A percentile compares a stretch with the other conserved stretches of the same genome.
phyloP scores from a whole-genome alignment of 1,140 invertebrate genomes.

The Leptinotarsa defecta region DNA sequence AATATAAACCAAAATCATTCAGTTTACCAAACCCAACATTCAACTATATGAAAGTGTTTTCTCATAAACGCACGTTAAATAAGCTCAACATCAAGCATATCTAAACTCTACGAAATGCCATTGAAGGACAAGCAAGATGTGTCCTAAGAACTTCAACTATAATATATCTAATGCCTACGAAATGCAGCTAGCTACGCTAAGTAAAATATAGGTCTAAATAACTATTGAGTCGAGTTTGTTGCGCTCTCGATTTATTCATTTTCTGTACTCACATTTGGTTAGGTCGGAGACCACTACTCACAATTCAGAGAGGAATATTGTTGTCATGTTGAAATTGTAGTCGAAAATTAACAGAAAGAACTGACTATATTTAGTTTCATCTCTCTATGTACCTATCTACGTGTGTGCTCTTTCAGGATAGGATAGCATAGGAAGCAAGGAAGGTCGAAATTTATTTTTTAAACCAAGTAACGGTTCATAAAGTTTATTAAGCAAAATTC shows the following conservation, averaged over 20 bases:
- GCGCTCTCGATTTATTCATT: not conserved
- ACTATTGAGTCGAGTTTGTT: conserved; percentile 9
- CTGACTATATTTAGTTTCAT: conserved; percentile 30
- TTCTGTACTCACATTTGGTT: not conserved
- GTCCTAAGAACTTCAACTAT: conserved; percentile 12
- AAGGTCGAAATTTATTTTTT: not conserved
- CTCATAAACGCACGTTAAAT: not conserved
- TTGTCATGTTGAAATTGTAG: not conserved
- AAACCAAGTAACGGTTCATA: no score
- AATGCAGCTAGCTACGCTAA: conserved; percentile 27
- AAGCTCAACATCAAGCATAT: conserved; percentile 12
- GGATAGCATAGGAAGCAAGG: conserved; percentile 18
- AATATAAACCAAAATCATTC: no score
- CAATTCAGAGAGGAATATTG: not conserved
- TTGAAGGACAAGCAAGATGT: conserved; percentile 12
- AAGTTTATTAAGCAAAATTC: no score
- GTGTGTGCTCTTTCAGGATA: conserved; percentile 49
- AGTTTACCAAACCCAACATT: no score
- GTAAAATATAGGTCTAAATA: not conserved
- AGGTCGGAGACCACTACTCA: not conserved
- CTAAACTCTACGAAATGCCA: conserved; percentile 19
- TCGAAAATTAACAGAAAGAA: not conserved
- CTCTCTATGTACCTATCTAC: conserved; percentile 54
- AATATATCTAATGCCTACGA: conserved; percentile 7
- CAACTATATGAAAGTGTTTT: no score